phyloP scores from a whole-genome alignment of 2,888 invertebrate species.

The Parochlus steinenii region DNA sequence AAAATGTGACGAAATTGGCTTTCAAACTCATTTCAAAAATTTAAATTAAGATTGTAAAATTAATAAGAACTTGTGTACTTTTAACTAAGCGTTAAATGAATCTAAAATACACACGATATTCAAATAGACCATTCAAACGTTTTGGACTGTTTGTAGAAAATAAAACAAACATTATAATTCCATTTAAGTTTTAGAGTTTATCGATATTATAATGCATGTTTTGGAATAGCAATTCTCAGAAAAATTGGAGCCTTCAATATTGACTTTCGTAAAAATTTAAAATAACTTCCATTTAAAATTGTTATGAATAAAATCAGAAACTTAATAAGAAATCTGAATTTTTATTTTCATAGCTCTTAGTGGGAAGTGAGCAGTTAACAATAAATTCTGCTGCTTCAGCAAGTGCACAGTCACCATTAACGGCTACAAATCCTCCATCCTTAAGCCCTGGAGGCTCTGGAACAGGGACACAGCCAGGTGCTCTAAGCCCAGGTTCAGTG shows the following conservation, averaged over 20 bases:
- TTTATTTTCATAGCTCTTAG: slow-evolving; percentile 44
- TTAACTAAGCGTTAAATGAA: too few relatives aligned
- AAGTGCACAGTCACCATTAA: slow-evolving; percentile 60
- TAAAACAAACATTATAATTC: too few relatives aligned
- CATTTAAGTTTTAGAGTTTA: too few relatives aligned
- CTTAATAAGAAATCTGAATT: slow-evolving; percentile 3
- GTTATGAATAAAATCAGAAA: not conserved
- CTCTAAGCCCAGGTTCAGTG: slow-evolving; percentile 28
- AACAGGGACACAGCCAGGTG: slow-evolving; percentile 22
- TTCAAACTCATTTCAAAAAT: too few relatives aligned
- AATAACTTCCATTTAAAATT: not conserved
- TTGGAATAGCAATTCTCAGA: too few relatives aligned
- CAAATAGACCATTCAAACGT: too few relatives aligned
- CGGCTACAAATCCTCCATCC: slow-evolving; percentile 56
- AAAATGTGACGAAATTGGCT: too few relatives aligned
- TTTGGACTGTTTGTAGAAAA: too few relatives aligned
- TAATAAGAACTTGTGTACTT: too few relatives aligned
- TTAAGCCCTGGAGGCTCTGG: slow-evolving; percentile 44
- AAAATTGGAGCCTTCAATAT: not conserved
- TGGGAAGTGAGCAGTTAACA: slow-evolving; percentile 54
- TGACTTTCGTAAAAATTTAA: slow-evolving; percentile 2
- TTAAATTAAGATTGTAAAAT: too few relatives aligned
- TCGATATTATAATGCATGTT: too few relatives aligned
- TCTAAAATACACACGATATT: too few relatives aligned
- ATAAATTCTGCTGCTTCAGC: slow-evolving; percentile 40